Evolutionary conservation across 2,113 vertebrate genomes (phyloP).

Genomic region (Phainopepla nitens): DNA sequence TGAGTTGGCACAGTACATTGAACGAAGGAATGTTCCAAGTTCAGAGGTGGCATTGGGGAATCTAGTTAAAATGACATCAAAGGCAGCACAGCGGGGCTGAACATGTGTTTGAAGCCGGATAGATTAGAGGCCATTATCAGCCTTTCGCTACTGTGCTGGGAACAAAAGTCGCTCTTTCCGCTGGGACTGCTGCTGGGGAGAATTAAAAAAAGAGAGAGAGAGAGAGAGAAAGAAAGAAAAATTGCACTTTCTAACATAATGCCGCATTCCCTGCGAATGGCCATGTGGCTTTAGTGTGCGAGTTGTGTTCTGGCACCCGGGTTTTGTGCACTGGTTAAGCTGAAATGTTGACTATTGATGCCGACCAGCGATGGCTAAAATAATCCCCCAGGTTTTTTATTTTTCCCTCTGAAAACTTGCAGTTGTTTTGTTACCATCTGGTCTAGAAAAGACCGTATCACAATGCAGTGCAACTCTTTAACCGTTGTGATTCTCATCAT

Average conservation of each 20-base stretch:
- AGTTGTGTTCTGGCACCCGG: neutral
- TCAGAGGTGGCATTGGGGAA: constrained; percentile 73
- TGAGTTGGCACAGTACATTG: constrained; percentile 69
- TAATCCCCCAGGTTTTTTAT: neutral
- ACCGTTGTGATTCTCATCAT: neutral
- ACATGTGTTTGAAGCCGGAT: constrained; percentile 77
- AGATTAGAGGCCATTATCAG: constrained; percentile 79
- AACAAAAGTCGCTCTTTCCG: constrained; percentile 62
- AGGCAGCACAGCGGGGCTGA: constrained; percentile 73
- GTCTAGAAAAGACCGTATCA: fast-evolving
- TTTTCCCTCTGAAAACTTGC: neutral
- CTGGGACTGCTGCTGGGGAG: constrained; percentile 64
- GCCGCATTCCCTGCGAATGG: neutral
- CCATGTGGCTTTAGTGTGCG: neutral
- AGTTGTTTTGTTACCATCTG: neutral
- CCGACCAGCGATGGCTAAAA: neutral
- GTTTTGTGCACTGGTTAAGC: neutral
- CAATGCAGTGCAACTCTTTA: neutral
- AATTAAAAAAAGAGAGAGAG: constrained; percentile 27
- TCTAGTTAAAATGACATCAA: constrained; percentile 77
- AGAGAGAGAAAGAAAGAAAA: constrained; percentile 32
- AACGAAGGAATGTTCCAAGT: constrained; percentile 69
- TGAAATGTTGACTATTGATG: neutral
- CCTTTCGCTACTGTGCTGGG: constrained; percentile 69
- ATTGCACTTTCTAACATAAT: constrained; percentile 48